Base-by-base conservation (phyloP, 2,888 invertebrate genomes). In the Carterocephalus palaemon region DNA sequence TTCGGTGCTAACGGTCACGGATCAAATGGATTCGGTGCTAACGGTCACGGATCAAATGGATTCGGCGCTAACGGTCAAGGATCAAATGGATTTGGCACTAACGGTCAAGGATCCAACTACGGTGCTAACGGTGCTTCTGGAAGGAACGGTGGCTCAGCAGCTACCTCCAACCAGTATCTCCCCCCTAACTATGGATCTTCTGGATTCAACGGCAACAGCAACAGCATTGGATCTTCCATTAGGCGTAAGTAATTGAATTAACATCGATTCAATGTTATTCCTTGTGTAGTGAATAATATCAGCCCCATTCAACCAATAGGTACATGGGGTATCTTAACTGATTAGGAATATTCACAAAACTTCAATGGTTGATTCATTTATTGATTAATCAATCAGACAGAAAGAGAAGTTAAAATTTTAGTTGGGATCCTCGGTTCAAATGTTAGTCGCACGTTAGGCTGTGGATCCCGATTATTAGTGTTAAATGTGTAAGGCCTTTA, bases 141-240 rank as follows among this genome's bases (percentile, higher is more conserved):
- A 24, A 39, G 48, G 24, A 16, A n/a, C 4, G 17, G 52, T 2
- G 48, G 47, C 1, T 52, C 71, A 49, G 70, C 67, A n/a, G 76
- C 76, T 16, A 70, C 75, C 10, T 74, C 73, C 32, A 84, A 80
- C 64, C 81, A 83, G 48, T 86, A 86, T 58, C 59, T 86, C 17
- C 82, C 85, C 13, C 85, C 85, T 51, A 49, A 75, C 49, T 75
- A 74, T 2, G 77, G 71, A 52, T 56, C 75, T 36, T 66, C 67
- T 29, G 56, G 59, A 39, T 54, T 60, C 19, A 59, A 51, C 32
- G 62, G 59, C 4, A 32, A 32, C 20, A 43, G 39, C 1, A 43
- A 46, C 17, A 40, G 48, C 1, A 51, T 48, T 15, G 50, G 52
- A 26, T 54, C 57, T 31, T 47, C 55, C 0, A 52, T 48, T 49